phyloP scores from a whole-genome alignment of 2,113 vertebrate species.

The Etheostoma spectabile region DNA sequence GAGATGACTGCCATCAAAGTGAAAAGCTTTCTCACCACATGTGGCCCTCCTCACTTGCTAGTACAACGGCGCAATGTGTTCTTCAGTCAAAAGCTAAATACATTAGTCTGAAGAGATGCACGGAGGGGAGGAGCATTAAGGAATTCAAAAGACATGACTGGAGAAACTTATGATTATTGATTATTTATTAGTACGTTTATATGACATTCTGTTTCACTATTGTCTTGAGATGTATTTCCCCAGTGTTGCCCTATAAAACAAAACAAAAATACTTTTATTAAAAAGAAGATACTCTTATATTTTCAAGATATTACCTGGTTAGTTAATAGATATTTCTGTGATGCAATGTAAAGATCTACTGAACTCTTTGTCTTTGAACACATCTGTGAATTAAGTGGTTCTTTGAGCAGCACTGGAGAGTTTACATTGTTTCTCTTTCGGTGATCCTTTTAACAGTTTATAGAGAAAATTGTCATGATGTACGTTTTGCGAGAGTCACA shows the following conservation, averaged over 20 bases:
- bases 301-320: not conserved
- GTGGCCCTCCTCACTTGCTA: constrained; percentile 11
- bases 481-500: not conserved
- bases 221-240: not conserved
- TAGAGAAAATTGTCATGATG: not conserved
- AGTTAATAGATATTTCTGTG: not conserved
- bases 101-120: constrained; percentile 36
- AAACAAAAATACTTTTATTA: not conserved
- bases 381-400: not conserved
- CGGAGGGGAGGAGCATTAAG: constrained; percentile 1
- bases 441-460: constrained; percentile 19
- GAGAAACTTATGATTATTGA: not conserved
- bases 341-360: not conserved
- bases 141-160: not conserved
- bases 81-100: constrained; percentile 40
- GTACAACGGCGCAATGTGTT: constrained; percentile 12
- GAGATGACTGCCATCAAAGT: constrained; percentile 53
- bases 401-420: not conserved
- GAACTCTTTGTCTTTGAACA: not conserved
- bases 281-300: not conserved
- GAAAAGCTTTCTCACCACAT: constrained; percentile 53
- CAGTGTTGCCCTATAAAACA: not conserved
- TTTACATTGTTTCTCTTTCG: not conserved
- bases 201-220: not conserved
- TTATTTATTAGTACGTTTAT: not conserved